Conservation (phyloP, 2,888 invertebrate genomes). For the Polylopha cassiicola region DNA sequence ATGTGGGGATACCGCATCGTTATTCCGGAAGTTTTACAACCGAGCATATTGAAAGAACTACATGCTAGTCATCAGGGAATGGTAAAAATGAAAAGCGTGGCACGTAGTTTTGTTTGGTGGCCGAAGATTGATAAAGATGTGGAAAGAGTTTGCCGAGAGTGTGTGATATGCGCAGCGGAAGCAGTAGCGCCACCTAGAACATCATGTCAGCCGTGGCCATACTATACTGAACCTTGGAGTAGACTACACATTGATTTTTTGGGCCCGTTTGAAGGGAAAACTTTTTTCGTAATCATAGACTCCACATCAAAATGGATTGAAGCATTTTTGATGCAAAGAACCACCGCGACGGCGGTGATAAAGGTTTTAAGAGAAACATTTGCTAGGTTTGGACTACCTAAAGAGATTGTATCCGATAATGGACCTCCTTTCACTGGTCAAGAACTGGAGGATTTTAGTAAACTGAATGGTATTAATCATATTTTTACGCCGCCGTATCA, state of each 20-base stretch:
- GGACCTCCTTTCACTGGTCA: slow-evolving; percentile 11
- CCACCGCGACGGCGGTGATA: slow-evolving; percentile 6
- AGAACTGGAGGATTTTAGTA: not conserved
- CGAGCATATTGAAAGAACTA: not conserved
- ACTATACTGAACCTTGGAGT: not conserved
- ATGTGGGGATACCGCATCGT: not conserved
- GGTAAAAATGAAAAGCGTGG: not conserved
- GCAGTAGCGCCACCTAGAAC: not conserved
- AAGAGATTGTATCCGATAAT: slow-evolving; percentile 9
- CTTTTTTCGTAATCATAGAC: slow-evolving; percentile 8
- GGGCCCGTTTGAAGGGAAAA: slow-evolving; percentile 6
- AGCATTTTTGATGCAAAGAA: slow-evolving; percentile 2
- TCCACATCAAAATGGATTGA: slow-evolving; percentile 12
- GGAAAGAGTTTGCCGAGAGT: slow-evolving; percentile 5
- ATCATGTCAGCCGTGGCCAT: slow-evolving; percentile 4
- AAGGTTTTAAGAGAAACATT: not conserved
- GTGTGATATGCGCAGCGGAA: slow-evolving; percentile 3
- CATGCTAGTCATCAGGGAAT: not conserved
- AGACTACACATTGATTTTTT: slow-evolving; percentile 10
- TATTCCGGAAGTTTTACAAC: not conserved
- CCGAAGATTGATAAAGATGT: slow-evolving; percentile 12
- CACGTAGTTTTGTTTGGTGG: slow-evolving; percentile 18
- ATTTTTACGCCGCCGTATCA: not conserved
- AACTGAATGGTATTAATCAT: not conserved
- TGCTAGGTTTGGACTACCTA: slow-evolving; percentile 4